Conservation (phyloP, 2,797 vertebrate species). For the Poecilia picta region DNA sequence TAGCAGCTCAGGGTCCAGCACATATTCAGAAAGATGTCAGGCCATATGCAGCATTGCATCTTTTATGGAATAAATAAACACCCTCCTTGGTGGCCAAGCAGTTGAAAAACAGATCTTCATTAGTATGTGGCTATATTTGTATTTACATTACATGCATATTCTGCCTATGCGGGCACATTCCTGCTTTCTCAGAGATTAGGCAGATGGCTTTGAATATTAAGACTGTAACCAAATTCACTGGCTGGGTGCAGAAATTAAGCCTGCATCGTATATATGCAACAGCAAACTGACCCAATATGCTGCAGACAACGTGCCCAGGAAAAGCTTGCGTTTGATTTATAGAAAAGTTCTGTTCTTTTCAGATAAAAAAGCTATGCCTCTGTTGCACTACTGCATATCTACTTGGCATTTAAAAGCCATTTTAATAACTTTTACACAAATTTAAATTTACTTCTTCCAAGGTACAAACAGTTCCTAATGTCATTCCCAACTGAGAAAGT, state of each 20-base stretch:
- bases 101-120: conserved; percentile 9
- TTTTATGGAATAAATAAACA: conserved; percentile 39
- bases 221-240: conserved; percentile 1
- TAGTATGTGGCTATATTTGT: conserved; percentile 12
- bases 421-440: background rate
- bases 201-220: conserved; percentile 53
- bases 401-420: background rate
- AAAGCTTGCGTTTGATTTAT: background rate
- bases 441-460: background rate
- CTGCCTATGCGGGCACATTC: conserved; percentile 44
- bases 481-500: background rate
- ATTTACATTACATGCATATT: conserved; percentile 18
- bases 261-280: conserved; percentile 3
- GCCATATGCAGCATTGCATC: conserved; percentile 24
- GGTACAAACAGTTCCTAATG: background rate
- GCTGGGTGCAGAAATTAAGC: conserved; percentile 3
- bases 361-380: background rate
- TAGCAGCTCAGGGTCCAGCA: conserved; percentile 2
- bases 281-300: conserved; percentile 11
- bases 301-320: background rate
- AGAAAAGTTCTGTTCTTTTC: background rate
- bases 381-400: background rate
- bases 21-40: conserved; percentile 6
- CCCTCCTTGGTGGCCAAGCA: background rate
- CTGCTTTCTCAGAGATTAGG: conserved; percentile 16